Percentiles rank a stretch among this genome's conserved stretches.
Conservation (phyloP, 53 echinoderm and acorn worm genomes). For the Glandiceps talaboti region DNA sequence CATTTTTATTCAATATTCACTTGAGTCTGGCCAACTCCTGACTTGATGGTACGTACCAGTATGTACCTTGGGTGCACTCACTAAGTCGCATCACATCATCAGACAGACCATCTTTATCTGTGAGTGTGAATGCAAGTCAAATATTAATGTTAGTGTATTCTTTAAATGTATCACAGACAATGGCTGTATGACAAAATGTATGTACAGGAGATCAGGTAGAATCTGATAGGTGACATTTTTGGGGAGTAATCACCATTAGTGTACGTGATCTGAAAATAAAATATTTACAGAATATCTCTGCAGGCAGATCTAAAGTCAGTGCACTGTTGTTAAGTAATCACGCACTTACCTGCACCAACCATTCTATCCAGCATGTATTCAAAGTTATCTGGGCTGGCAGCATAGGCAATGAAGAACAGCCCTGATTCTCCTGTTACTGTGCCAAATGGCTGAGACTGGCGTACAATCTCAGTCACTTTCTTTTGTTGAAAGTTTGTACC, state of each 20-base stretch:
- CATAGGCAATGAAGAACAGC: background rate
- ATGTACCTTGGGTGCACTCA: background rate
- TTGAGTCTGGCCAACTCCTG: background rate
- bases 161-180: too few species aligned
- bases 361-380: background rate
- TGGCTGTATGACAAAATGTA: too few species aligned
- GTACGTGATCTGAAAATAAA: too few species aligned
- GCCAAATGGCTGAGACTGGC: background rate
- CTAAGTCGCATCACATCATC: background rate
- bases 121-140: too few species aligned
- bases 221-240: too few species aligned
- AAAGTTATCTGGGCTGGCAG: background rate
- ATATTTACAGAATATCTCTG: too few species aligned
- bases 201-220: too few species aligned
- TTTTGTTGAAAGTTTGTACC: background rate
- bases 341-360: background rate
- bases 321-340: too few species aligned
- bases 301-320: too few species aligned
- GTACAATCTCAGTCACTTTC: background rate
- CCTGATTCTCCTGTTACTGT: background rate
- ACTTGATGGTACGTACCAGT: background rate
- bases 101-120: background rate
- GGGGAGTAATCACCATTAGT: too few species aligned
- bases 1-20: too few species aligned
- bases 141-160: too few species aligned